Conservation (phyloP, 2,888 invertebrate genomes). For the Andrena hattorfiana region DNA sequence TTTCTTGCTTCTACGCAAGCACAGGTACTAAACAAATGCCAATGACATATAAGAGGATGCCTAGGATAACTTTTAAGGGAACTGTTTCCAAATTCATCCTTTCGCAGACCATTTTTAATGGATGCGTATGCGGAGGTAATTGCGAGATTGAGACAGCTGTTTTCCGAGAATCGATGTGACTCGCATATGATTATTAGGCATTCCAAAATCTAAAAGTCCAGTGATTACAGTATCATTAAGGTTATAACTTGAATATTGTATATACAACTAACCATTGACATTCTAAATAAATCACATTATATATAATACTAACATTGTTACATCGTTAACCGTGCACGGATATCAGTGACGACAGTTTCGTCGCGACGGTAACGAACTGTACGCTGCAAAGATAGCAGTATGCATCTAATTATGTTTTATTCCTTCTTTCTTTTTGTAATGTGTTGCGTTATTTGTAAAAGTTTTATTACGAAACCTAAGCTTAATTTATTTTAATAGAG, state of each 20-base stretch:
- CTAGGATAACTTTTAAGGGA: constrained; percentile 21
- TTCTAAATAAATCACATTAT: constrained; percentile 79
- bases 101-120: constrained; percentile 23
- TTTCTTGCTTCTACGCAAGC: constrained; percentile 12
- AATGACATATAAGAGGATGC: constrained; percentile 1
- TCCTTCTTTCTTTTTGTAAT: constrained; percentile 31
- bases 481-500: constrained; percentile 20
- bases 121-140: constrained; percentile 16
- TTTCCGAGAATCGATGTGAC: constrained; percentile 73
- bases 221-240: constrained; percentile 78
- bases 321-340: constrained; percentile 45
- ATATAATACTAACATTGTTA: constrained; percentile 63
- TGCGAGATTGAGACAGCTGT: constrained; percentile 80
- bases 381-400: constrained; percentile 39
- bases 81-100: constrained; percentile 20
- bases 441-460: constrained; percentile 21
- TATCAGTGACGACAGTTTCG: constrained; percentile 50
- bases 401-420: constrained; percentile 49
- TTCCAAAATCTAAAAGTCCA: constrained; percentile 82
- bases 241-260: constrained; percentile 80
- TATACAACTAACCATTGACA: constrained; percentile 81
- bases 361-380: constrained; percentile 47
- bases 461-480: neutral
- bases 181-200: constrained; percentile 82
- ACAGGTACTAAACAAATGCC: constrained; percentile 38